Percentiles rank a stretch among this genome's conserved stretches.
phyloP scores from a whole-genome alignment of 2,113 vertebrate species.

The Seriola aureovittata region DNA sequence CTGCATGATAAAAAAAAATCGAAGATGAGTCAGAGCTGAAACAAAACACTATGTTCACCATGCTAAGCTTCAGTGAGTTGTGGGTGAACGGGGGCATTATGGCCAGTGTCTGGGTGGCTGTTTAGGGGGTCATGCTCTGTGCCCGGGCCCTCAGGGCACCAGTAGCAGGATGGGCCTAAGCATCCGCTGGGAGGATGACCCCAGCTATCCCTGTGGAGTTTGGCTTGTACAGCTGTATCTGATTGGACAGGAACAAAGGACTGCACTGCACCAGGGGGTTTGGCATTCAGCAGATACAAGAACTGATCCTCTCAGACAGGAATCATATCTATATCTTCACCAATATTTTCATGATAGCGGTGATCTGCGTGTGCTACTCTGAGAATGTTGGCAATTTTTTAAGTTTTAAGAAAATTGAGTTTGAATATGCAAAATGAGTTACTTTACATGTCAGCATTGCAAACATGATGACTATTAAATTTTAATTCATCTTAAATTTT shows the following conservation, averaged over 20 bases:
- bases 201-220: slow-evolving; percentile 72
- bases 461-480: background rate
- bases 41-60: slow-evolving; percentile 39
- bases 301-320: slow-evolving; percentile 25
- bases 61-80: slow-evolving; percentile 15
- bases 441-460: background rate
- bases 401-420: background rate
- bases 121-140: slow-evolving; percentile 74
- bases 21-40: slow-evolving; percentile 28
- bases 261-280: slow-evolving; percentile 57
- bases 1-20: background rate
- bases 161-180: slow-evolving; percentile 82
- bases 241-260: slow-evolving; percentile 80
- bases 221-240: slow-evolving; percentile 82
- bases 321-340: slow-evolving; percentile 17
- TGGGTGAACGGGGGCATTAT: slow-evolving; percentile 75
- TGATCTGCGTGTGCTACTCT: background rate
- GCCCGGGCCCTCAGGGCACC: slow-evolving; percentile 79
- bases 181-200: slow-evolving; percentile 83
- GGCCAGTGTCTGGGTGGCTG: slow-evolving; percentile 78
- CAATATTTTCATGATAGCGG: background rate
- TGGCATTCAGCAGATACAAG: slow-evolving; percentile 65
- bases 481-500: background rate
- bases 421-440: background rate
- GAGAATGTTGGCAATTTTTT: background rate